Conservation (phyloP, 1,140 invertebrate species). For the Berghia stephanieae region DNA sequence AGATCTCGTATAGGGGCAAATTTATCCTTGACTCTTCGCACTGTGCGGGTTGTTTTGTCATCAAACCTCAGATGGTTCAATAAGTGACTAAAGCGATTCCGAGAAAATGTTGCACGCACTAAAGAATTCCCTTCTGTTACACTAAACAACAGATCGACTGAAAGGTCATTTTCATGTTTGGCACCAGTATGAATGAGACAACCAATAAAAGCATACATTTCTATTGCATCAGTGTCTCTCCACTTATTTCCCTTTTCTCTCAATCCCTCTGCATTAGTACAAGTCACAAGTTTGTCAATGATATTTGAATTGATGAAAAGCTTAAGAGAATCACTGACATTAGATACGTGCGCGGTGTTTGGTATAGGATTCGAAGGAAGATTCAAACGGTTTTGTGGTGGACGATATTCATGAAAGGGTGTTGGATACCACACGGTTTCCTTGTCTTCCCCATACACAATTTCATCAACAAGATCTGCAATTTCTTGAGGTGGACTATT, state of each 20-base stretch:
- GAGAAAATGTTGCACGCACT: slow-evolving; percentile 35
- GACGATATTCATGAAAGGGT: too few species aligned
- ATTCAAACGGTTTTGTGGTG: too few species aligned
- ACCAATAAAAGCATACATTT: background rate
- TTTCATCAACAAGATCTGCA: too few species aligned
- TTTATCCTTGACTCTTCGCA: slow-evolving; percentile 37
- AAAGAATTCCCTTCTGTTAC: slow-evolving; percentile 1
- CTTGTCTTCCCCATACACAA: too few species aligned
- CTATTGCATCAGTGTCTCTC: background rate
- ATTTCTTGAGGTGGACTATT: too few species aligned
- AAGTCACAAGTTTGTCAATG: too few species aligned
- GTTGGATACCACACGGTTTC: too few species aligned
- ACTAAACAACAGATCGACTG: background rate
- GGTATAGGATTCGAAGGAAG: too few species aligned
- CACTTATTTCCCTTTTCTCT: background rate
- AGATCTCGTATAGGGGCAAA: slow-evolving; percentile 44
- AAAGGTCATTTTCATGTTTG: background rate
- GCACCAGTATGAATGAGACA: background rate
- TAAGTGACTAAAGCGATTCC: slow-evolving; percentile 30
- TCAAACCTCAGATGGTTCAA: slow-evolving; percentile 45
- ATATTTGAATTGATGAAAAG: too few species aligned
- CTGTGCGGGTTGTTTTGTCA: slow-evolving; percentile 35
- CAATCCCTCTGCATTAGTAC: background rate
- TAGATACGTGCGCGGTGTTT: too few species aligned
- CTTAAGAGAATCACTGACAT: too few species aligned